Conservation (phyloP, 2,888 invertebrate genomes). For the Dolichomitus sp. region DNA sequence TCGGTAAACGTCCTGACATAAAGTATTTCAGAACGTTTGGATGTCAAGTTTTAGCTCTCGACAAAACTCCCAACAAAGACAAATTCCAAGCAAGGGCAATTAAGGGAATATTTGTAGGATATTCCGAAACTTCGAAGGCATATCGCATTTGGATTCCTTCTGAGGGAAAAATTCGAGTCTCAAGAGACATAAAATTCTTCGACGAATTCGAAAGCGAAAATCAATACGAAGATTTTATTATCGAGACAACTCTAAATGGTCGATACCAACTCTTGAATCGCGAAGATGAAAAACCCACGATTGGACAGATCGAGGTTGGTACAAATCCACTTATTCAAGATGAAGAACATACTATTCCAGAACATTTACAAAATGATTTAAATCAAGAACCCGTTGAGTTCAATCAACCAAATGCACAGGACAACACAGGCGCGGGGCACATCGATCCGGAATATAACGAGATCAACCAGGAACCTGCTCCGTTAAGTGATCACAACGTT, state of each 20-base stretch:
- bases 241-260: conserved; percentile 8
- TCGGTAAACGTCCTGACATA: no score
- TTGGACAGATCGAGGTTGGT: conserved; percentile 7
- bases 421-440: not conserved
- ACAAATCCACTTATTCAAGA: not conserved
- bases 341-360: not conserved
- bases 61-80: conserved; percentile 38
- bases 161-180: conserved; percentile 15
- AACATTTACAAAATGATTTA: not conserved
- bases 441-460: not conserved
- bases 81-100: conserved; percentile 48
- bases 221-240: conserved; percentile 1
- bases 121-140: conserved; percentile 58
- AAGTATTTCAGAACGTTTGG: no score
- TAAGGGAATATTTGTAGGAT: conserved; percentile 62
- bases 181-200: conserved; percentile 51
- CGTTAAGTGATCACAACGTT: no score
- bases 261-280: conserved; percentile 1
- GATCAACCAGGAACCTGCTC: conserved; percentile 1
- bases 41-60: conserved; percentile 30
- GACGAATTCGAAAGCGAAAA: conserved; percentile 21
- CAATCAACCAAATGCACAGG: not conserved
- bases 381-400: not conserved
- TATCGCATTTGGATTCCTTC: conserved; percentile 31
- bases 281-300: not conserved